Conservation (phyloP, 2,113 vertebrate species). For the Neoarius graeffei region DNA sequence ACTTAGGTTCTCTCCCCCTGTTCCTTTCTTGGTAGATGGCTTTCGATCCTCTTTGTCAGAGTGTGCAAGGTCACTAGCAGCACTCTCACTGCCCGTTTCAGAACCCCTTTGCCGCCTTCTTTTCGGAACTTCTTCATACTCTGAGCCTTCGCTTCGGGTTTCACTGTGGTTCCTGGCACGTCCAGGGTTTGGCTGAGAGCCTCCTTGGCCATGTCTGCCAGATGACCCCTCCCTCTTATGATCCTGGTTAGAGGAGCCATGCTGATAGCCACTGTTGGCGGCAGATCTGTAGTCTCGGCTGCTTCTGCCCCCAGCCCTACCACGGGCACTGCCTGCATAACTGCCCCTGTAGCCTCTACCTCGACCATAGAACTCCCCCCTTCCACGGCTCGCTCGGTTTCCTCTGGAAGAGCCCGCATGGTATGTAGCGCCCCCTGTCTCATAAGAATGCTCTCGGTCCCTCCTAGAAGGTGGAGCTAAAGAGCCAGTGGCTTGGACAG, state of each 20-base stretch:
- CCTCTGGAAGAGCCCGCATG: constrained; percentile 66
- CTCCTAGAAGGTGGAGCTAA: constrained; percentile 64
- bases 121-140: constrained; percentile 92
- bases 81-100: constrained; percentile 88
- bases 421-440: constrained; percentile 62
- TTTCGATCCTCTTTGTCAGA: constrained; percentile 86
- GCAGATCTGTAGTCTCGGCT: constrained; percentile 79
- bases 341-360: constrained; percentile 79
- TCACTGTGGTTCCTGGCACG: constrained; percentile 86
- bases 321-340: constrained; percentile 67
- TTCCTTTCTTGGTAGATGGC: constrained; percentile 65
- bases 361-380: constrained; percentile 85
- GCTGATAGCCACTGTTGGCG: constrained; percentile 63
- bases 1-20: constrained; percentile 55
- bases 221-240: constrained; percentile 70
- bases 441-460: constrained; percentile 79
- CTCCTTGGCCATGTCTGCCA: constrained; percentile 61
- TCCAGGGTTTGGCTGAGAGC: constrained; percentile 68
- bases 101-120: constrained; percentile 87
- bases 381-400: constrained; percentile 70
- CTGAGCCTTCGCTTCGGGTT: constrained; percentile 87
- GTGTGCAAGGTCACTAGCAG: constrained; percentile 77
- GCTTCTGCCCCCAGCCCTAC: constrained; percentile 78
- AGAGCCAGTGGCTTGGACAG: constrained; percentile 56
- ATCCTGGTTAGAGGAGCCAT: constrained; percentile 68